Evolutionary conservation across 1,140 invertebrate genomes (phyloP).

Genomic region (Galleria mellonella): DNA sequence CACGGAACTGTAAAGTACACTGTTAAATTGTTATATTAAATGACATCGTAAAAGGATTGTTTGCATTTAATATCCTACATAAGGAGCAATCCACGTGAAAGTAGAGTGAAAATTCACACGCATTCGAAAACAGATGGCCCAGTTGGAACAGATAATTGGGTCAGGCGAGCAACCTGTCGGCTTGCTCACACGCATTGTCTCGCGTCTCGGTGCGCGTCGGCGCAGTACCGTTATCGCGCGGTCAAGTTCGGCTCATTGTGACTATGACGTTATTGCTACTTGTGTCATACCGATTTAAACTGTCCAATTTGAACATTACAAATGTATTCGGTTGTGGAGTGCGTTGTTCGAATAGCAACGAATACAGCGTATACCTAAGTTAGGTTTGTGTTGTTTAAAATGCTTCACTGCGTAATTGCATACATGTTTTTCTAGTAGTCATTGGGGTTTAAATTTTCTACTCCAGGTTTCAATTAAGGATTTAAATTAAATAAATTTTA

Average conservation of each 20-base stretch:
- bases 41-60: too few species aligned
- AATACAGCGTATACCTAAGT: too few species aligned
- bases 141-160: conserved; percentile 57
- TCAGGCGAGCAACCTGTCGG: conserved; percentile 62
- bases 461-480: too few species aligned
- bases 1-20: too few species aligned
- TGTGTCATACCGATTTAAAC: conserved; percentile 35
- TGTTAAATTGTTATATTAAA: too few species aligned
- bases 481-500: too few species aligned
- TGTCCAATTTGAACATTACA: not conserved
- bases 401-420: too few species aligned
- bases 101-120: conserved; percentile 44
- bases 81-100: conserved; percentile 19
- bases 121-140: conserved; percentile 45
- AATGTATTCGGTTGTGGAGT: not conserved
- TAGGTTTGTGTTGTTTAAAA: too few species aligned
- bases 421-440: too few species aligned
- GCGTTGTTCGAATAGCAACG: too few species aligned
- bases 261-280: conserved; percentile 38
- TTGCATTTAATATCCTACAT: not conserved
- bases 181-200: conserved; percentile 63
- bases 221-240: conserved; percentile 54
- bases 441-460: too few species aligned
- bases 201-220: conserved; percentile 25
- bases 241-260: conserved; percentile 56